Percentiles rank a stretch among this genome's conserved stretches.
Conservation (phyloP, 2,888 invertebrate species). For the Andrena dorsata region DNA sequence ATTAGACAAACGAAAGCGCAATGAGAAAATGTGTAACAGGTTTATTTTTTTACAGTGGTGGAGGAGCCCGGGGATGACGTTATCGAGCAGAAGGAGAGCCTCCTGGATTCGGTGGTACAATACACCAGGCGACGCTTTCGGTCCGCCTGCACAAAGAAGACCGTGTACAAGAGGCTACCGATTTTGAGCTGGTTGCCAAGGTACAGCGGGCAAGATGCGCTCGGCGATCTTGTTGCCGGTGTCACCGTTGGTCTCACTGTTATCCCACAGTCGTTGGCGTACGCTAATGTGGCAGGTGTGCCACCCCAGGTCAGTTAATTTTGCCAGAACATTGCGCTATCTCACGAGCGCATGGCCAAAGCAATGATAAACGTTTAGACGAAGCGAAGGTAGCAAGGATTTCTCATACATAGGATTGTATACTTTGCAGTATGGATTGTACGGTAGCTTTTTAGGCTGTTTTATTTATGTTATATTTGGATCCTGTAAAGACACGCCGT, state of each 20-base stretch:
- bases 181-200: conserved; percentile 92
- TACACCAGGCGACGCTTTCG: conserved; percentile 85
- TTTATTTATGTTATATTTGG: conserved; percentile 96
- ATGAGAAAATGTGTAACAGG: background rate
- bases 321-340: background rate
- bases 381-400: background rate
- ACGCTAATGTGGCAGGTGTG: conserved; percentile 92
- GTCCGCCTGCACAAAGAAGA: conserved; percentile 88
- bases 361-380: background rate
- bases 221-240: conserved; percentile 96
- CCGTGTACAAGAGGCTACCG: conserved; percentile 91
- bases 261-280: conserved; percentile 95
- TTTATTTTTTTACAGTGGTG: conserved; percentile 76
- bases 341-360: no score
- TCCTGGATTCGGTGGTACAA: conserved; percentile 80
- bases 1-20: background rate
- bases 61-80: conserved; percentile 80
- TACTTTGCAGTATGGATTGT: conserved; percentile 92
- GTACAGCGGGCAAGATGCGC: conserved; percentile 90
- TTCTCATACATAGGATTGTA: conserved; percentile 10
- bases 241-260: conserved; percentile 97
- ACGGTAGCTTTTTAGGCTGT: conserved; percentile 96
- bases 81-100: conserved; percentile 76
- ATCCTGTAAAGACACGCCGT: conserved; percentile 96
- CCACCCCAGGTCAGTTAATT: conserved; percentile 87